phyloP scores from a whole-genome alignment of 2,888 invertebrate species.

The Ornithoptera alexandrae region DNA sequence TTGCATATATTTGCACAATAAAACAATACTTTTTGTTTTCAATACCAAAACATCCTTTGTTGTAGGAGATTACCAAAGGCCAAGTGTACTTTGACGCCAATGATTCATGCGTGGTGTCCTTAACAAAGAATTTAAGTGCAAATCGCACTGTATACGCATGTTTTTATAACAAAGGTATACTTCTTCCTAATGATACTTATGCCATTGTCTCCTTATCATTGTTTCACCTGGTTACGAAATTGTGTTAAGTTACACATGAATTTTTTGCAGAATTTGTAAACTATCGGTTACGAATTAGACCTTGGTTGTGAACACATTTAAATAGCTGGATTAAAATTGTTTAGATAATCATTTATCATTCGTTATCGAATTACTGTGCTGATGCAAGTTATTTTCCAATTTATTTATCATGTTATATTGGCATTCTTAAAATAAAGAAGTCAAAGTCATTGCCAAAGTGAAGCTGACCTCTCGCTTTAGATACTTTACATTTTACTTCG shows the following conservation, averaged over 20 bases:
- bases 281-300: conserved; percentile 29
- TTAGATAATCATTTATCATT: conserved; percentile 29
- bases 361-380: conserved; percentile 25
- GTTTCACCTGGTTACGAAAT: conserved; percentile 40
- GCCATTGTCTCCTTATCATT: conserved; percentile 40
- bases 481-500: conserved; percentile 9
- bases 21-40: neutral
- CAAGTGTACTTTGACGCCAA: conserved; percentile 33
- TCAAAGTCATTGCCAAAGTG: conserved; percentile 27
- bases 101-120: conserved; percentile 38
- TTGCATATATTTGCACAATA: conserved; percentile 3
- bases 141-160: conserved; percentile 16
- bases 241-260: conserved; percentile 21
- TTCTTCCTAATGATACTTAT: conserved; percentile 28
- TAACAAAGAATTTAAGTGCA: conserved; percentile 39
- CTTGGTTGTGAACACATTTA: conserved; percentile 34
- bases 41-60: conserved; percentile 24
- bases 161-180: conserved; percentile 36
- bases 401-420: conserved; percentile 14
- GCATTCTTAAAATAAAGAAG: conserved; percentile 11
- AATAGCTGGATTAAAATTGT: conserved; percentile 30
- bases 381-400: conserved; percentile 17
- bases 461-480: conserved; percentile 19
- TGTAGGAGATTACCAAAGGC: conserved; percentile 9
- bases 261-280: conserved; percentile 13